Conservation (phyloP, 1,140 invertebrate species). For the Copidosoma floridanum region DNA sequence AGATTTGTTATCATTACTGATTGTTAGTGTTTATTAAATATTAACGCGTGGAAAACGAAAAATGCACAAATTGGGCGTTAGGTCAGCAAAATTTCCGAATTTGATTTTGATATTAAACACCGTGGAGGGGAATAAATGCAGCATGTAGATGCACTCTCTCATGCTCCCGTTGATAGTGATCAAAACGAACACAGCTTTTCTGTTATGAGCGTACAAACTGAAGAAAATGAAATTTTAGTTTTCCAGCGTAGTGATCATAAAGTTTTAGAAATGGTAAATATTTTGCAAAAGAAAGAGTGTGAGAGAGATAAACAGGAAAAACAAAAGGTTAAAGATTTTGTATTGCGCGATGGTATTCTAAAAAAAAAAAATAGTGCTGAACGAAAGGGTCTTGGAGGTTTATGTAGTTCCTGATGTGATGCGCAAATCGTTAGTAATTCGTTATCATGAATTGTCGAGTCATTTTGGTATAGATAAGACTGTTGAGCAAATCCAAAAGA, state of each 20-base stretch:
- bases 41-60: constrained; percentile 1
- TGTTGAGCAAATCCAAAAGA: background rate
- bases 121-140: background rate
- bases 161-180: background rate
- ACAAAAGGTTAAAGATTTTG: background rate
- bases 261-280: background rate
- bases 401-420: background rate
- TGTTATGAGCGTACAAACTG: background rate
- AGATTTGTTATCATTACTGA: constrained; percentile 23
- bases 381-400: background rate
- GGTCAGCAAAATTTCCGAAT: constrained; percentile 1
- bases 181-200: too few relatives aligned
- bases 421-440: background rate
- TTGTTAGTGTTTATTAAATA: too few relatives aligned
- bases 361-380: background rate
- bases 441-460: background rate
- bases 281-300: background rate
- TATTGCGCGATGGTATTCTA: constrained; percentile 11
- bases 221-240: background rate
- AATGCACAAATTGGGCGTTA: constrained; percentile 1
- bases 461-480: background rate
- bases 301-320: background rate
- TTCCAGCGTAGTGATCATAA: background rate
- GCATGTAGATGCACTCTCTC: background rate
- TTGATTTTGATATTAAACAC: constrained; percentile 7